These are phyloP conservation scores for Clepsis dumicolana DNA, from an alignment of 2,888 invertebrate species.

Conservation along the genomic window DNA sequence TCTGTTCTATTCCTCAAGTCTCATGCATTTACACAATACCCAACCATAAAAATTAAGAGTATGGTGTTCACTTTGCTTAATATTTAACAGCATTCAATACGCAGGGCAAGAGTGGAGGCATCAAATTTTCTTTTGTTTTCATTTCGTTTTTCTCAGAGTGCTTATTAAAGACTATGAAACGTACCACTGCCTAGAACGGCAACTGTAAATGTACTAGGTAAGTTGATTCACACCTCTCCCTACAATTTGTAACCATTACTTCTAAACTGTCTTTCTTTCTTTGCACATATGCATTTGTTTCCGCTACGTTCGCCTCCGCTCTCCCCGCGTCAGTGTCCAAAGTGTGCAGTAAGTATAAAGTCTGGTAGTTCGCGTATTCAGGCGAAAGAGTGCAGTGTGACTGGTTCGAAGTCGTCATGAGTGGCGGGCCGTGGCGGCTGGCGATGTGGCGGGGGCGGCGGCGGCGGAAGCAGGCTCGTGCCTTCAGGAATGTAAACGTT, in stretches of 20 bases:
- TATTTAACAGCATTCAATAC: slow-evolving; percentile 1
- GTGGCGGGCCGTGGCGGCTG: slow-evolving; percentile 84
- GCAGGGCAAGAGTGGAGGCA: not conserved
- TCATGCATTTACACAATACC: not conserved
- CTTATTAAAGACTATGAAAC: not conserved
- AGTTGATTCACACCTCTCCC: not conserved
- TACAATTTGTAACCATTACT: not conserved
- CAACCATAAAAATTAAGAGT: slow-evolving; percentile 11
- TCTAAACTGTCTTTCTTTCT: not conserved
- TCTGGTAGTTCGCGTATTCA: slow-evolving; percentile 51
- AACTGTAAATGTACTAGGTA: not conserved
- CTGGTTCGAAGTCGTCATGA: slow-evolving; percentile 88
- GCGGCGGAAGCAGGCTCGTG: slow-evolving; percentile 88
- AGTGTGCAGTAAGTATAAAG: not conserved
- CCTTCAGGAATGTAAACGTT: slow-evolving; percentile 89
- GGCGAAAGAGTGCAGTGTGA: slow-evolving; percentile 83
- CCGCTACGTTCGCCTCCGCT: slow-evolving; percentile 1
- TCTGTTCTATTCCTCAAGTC: slow-evolving; percentile 9
- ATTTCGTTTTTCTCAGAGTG: not conserved
- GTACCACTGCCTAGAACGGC: not conserved
- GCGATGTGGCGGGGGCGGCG: slow-evolving; percentile 84
- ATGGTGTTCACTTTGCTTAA: slow-evolving; percentile 24
- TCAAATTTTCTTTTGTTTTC: not conserved
- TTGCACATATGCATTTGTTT: not conserved
- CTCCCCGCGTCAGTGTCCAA: not conserved